A percentile compares a stretch with the other conserved stretches of the same genome.
These are phyloP conservation scores for Dinocampus coccinellae DNA, from an alignment of 2,888 invertebrate genomes.

Conservation along the genomic window DNA sequence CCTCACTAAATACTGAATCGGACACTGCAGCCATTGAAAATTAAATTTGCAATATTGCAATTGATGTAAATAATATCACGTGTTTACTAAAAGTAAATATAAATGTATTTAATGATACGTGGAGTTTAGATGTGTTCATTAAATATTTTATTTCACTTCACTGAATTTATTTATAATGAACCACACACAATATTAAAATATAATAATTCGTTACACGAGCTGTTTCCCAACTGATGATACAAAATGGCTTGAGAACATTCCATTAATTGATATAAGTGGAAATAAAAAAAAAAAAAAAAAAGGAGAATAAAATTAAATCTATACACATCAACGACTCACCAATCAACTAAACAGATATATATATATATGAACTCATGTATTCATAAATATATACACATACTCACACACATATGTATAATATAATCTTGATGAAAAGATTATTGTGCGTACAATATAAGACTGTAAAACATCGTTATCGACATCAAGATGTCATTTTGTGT, in stretches of 20 bases:
- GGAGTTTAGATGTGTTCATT: too few species aligned
- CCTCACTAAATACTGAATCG: not conserved
- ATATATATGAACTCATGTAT: not conserved
- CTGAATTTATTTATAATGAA: not conserved
- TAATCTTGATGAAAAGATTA: not conserved
- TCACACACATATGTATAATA: not conserved
- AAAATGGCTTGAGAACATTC: not conserved
- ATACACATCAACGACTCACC: not conserved
- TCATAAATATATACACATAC: not conserved
- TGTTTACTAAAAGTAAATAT: too few species aligned
- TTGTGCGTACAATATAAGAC: too few species aligned
- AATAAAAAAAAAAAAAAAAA: too few species aligned
- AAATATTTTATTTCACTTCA: not conserved
- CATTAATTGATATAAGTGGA: not conserved
- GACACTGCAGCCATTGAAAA: not conserved
- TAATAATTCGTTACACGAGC: not conserved
- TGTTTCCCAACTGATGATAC: not conserved
- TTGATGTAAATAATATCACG: not conserved
- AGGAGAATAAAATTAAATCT: not conserved
- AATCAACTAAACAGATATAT: not conserved
- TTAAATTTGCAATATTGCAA: not conserved
- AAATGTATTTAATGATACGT: too few species aligned
- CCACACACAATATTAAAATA: not conserved
- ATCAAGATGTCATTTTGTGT: too few species aligned
- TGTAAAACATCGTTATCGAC: too few species aligned